A percentile compares a stretch with the other conserved stretches of the same genome.
phyloP scores from a whole-genome alignment of 2,797 vertebrate genomes.

The Serranus cabrilla region DNA sequence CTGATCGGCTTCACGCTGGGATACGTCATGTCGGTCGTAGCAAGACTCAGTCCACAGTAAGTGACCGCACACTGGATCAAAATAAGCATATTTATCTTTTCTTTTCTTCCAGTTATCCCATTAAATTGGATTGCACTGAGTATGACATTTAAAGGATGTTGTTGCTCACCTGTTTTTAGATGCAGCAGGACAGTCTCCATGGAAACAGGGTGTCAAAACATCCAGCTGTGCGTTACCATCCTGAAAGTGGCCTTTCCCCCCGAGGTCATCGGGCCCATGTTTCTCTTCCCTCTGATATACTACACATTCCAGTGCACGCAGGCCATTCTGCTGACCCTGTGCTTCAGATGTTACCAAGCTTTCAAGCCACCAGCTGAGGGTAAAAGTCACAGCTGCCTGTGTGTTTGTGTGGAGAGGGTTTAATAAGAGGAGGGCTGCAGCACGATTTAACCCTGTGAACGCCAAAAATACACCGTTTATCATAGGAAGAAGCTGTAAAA shows the following conservation, averaged over 20 bases:
- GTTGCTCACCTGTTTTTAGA: constrained; percentile 61
- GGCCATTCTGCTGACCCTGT: constrained; percentile 84
- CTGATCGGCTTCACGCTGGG: constrained; percentile 87
- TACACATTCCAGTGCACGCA: constrained; percentile 86
- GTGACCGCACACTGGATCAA: too few species aligned
- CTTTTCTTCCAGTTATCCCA: too few species aligned
- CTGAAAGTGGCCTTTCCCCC: constrained; percentile 87
- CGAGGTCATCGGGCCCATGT: constrained; percentile 86
- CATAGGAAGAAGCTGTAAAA: too few species aligned
- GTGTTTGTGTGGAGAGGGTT: constrained; percentile 28
- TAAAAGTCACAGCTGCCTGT: constrained; percentile 74
- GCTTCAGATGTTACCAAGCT: constrained; percentile 83
- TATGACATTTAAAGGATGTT: background rate
- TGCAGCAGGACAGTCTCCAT: constrained; percentile 86
- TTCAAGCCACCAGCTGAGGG: constrained; percentile 72
- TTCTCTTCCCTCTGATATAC: constrained; percentile 91
- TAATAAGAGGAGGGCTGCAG: background rate
- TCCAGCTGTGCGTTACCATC: constrained; percentile 87
- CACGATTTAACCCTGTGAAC: too few species aligned
- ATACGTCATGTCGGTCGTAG: constrained; percentile 84
- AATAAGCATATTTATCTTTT: too few species aligned
- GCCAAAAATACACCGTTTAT: too few species aligned
- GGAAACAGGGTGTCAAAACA: constrained; percentile 92
- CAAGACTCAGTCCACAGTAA: constrained; percentile 82
- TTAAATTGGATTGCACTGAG: background rate